phyloP scores from a whole-genome alignment of 2,797 vertebrate species.

The Cyprinella venusta region DNA sequence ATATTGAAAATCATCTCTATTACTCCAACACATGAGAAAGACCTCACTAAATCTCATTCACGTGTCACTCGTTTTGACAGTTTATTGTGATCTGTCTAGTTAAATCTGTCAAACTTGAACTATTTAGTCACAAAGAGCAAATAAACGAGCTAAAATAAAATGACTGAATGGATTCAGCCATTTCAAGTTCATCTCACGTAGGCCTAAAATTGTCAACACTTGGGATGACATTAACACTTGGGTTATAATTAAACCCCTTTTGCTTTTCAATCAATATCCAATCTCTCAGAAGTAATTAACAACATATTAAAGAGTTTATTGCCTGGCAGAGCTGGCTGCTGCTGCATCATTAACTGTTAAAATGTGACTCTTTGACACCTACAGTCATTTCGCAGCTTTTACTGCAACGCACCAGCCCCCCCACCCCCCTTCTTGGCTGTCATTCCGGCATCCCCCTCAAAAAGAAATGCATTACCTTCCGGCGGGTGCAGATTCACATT shows the following conservation, averaged over 20 bases:
- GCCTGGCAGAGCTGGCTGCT: slow-evolving; percentile 73
- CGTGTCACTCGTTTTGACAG: background rate
- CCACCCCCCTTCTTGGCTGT: slow-evolving; percentile 24
- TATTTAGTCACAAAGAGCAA: slow-evolving; percentile 34
- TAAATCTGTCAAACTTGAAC: background rate
- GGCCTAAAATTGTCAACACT: slow-evolving; percentile 68
- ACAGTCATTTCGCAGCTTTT: slow-evolving; percentile 68
- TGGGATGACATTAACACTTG: slow-evolving; percentile 68
- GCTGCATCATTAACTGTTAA: slow-evolving; percentile 77
- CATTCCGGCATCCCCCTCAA: slow-evolving; percentile 29
- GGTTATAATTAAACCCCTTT: slow-evolving; percentile 79
- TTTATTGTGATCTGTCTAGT: background rate
- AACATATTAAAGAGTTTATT: slow-evolving; percentile 80
- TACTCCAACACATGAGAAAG: background rate
- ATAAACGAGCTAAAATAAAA: slow-evolving; percentile 46
- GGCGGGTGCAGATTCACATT: slow-evolving; percentile 1
- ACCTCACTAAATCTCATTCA: slow-evolving; percentile 3
- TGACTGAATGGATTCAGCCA: slow-evolving; percentile 55
- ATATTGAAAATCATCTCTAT: background rate
- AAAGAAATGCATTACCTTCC: slow-evolving; percentile 40
- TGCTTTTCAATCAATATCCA: slow-evolving; percentile 82
- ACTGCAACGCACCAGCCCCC: slow-evolving; percentile 44
- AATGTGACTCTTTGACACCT: slow-evolving; percentile 76
- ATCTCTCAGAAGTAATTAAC: slow-evolving; percentile 83
- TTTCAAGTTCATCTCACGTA: slow-evolving; percentile 67